A percentile compares a stretch with the other conserved stretches of the same genome.
These are phyloP conservation scores for Crotalus tigris DNA, from an alignment of 2,113 vertebrate genomes.

Conservation along the genomic window DNA sequence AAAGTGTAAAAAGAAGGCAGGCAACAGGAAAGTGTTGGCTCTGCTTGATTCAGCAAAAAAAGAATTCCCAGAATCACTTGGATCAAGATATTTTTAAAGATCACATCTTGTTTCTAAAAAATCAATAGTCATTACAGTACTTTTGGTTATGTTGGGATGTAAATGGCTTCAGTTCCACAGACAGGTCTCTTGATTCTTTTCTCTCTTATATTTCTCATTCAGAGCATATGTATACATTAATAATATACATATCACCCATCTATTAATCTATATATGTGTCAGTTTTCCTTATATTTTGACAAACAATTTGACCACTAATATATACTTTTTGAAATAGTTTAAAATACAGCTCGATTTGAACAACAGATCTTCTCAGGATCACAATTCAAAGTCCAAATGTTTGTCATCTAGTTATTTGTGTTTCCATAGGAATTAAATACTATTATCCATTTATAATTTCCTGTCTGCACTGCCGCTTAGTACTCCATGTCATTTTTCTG, in stretches of 20 bases:
- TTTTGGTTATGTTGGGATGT: not conserved
- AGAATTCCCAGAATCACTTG: constrained; percentile 28
- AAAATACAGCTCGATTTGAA: not conserved
- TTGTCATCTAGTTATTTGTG: not conserved
- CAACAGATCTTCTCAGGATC: not conserved
- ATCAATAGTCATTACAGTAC: constrained; percentile 31
- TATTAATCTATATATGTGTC: not conserved
- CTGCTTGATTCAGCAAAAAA: constrained; percentile 12
- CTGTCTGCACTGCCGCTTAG: not conserved
- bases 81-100: constrained; percentile 19
- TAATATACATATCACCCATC: not conserved
- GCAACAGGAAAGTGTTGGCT: not conserved
- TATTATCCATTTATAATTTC: not conserved
- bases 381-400: not conserved
- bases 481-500: not conserved
- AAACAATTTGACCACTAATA: not conserved
- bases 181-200: constrained; percentile 3
- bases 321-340: not conserved
- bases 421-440: not conserved
- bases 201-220: not conserved
- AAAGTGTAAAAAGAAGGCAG: not conserved
- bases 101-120: constrained; percentile 1
- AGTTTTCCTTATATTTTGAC: not conserved
- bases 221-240: not conserved
- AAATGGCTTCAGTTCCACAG: constrained; percentile 15